These are phyloP conservation scores for Chironomus riparius DNA, from an alignment of 2,888 invertebrate genomes.

Conservation along the genomic window DNA sequence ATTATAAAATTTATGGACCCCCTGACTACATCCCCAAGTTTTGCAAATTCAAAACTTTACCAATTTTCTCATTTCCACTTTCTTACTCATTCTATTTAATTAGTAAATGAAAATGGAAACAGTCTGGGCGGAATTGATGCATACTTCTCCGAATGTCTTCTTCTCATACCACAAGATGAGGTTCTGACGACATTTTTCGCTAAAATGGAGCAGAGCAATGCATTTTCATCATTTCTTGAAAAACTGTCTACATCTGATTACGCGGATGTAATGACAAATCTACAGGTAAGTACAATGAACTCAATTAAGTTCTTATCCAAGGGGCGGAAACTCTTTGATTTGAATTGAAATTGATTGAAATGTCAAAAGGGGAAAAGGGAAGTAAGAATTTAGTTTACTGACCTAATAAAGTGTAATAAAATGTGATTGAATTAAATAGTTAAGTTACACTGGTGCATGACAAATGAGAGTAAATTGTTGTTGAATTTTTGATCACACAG, in stretches of 20 bases:
- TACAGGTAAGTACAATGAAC: not conserved
- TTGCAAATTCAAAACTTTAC: not conserved
- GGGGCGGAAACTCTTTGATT: not conserved
- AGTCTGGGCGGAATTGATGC: slow-evolving; percentile 14
- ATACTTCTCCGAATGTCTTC: not conserved
- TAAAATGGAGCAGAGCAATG: slow-evolving; percentile 2
- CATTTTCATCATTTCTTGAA: slow-evolving; percentile 6
- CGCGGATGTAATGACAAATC: not conserved
- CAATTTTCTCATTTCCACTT: not conserved
- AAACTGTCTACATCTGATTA: not conserved
- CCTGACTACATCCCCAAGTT: not conserved
- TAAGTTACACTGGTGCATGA: too few relatives aligned
- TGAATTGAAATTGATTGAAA: too few relatives aligned
- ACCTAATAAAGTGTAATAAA: too few relatives aligned
- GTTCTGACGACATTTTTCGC: not conserved
- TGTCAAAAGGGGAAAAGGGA: too few relatives aligned
- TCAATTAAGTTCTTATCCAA: not conserved
- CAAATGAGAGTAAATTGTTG: too few relatives aligned
- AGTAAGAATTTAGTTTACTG: too few relatives aligned
- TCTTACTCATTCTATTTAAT: not conserved
- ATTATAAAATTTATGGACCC: too few relatives aligned
- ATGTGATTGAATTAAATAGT: too few relatives aligned
- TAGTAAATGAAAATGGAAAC: not conserved
- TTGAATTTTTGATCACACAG: too few relatives aligned
- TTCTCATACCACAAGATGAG: slow-evolving; percentile 2